Conservation (phyloP, 2,797 vertebrate genomes). For the Centropyge bicolor region DNA sequence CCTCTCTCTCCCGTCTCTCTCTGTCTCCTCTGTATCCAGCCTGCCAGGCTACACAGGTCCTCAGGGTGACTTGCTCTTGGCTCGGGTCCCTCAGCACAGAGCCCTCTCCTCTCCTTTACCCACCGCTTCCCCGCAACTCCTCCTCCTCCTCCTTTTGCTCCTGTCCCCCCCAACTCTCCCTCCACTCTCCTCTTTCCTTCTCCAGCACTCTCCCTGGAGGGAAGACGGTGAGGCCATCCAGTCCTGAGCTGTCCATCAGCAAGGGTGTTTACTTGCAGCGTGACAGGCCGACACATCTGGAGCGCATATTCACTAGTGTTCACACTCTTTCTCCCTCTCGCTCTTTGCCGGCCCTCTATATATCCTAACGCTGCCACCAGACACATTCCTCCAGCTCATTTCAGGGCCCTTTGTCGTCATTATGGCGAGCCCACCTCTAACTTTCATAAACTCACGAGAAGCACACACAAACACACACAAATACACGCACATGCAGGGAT, state of each 20-base stretch:
- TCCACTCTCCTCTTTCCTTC: conserved; percentile 72
- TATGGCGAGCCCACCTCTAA: conserved; percentile 87
- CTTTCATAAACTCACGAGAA: conserved; percentile 46
- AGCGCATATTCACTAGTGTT: conserved; percentile 96
- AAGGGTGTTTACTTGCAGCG: conserved; percentile 96
- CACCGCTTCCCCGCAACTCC: conserved; percentile 67
- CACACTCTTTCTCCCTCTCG: conserved; percentile 74
- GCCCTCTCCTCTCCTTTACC: conserved; percentile 70
- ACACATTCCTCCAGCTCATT: conserved; percentile 95
- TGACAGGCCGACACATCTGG: conserved; percentile 99
- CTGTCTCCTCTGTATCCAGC: conserved; percentile 85
- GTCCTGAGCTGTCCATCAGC: conserved; percentile 98
- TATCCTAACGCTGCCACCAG: conserved; percentile 93
- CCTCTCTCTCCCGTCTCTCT: conserved; percentile 79
- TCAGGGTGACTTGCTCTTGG: conserved; percentile 89
- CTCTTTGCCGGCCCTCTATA: conserved; percentile 56
- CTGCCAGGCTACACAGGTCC: conserved; percentile 94
- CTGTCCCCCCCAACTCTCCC: conserved; percentile 58
- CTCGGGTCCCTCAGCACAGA: conserved; percentile 81
- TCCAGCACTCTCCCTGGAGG: conserved; percentile 72
- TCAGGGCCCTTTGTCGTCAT: conserved; percentile 88
- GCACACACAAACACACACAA: conserved; percentile 49
- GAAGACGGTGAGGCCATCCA: conserved; percentile 93
- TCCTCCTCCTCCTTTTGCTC: conserved; percentile 59
- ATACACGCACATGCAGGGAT: conserved; percentile 51